Percentiles rank a stretch among this genome's conserved stretches.
These are phyloP conservation scores for Ailuropoda melanoleuca DNA, from an alignment of 2,113 vertebrate species.

Conservation along the genomic window DNA sequence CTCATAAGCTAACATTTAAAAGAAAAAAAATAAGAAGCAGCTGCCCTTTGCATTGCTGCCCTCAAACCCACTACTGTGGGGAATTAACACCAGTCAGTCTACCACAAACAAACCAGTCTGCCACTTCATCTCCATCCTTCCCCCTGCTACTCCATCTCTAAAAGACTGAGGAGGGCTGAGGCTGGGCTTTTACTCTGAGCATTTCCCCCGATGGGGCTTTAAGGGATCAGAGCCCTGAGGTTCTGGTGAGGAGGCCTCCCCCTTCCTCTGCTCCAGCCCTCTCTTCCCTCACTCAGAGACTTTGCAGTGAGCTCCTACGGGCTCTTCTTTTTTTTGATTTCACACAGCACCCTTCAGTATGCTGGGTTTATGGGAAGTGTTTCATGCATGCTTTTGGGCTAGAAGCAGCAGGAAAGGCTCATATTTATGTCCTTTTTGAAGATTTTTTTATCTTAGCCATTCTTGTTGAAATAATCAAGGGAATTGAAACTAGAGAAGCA, in stretches of 20 bases:
- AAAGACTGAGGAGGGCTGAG: not conserved
- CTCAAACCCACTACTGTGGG: not conserved
- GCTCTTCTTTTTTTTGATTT: not conserved
- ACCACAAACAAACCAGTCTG: not conserved
- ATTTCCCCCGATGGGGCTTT: not conserved
- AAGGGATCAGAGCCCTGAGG: not conserved
- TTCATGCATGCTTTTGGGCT: not conserved
- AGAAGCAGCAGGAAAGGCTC: not conserved
- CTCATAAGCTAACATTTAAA: not conserved
- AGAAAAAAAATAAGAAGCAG: not conserved
- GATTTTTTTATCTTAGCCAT: conserved; percentile 24
- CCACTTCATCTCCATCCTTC: not conserved
- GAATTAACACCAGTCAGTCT: not conserved
- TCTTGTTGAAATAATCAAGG: not conserved
- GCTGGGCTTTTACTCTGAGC: not conserved
- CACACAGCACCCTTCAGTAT: not conserved
- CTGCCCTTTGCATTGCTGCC: not conserved
- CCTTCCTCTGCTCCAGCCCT: not conserved
- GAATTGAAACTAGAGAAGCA: not conserved
- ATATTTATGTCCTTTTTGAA: not conserved
- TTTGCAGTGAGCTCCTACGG: rapidly evolving
- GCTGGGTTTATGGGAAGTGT: not conserved
- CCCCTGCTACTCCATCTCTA: not conserved
- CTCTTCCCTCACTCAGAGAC: not conserved
- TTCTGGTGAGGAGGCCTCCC: not conserved